Evolutionary conservation across 2,113 vertebrate genomes (phyloP).

Genomic region (Marcusenius ussheri): DNA sequence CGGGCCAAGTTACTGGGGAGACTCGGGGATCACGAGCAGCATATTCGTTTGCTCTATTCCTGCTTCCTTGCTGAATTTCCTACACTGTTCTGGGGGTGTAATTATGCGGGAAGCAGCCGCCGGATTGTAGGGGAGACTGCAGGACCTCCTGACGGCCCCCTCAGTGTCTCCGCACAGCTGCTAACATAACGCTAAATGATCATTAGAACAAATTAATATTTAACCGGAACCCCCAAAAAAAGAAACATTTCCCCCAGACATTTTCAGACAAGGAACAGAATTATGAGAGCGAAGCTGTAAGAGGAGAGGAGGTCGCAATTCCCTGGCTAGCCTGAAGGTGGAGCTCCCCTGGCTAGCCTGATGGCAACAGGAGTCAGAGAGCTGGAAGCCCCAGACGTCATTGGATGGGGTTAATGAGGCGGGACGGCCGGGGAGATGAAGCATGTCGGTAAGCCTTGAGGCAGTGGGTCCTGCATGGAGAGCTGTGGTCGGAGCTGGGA

Average conservation of each 20-base stretch:
- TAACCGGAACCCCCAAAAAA: not conserved
- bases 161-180: not conserved
- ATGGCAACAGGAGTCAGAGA: not conserved
- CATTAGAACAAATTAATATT: constrained; percentile 7
- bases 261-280: not conserved
- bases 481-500: not conserved
- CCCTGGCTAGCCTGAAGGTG: not conserved
- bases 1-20: not conserved
- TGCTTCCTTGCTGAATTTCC: constrained; percentile 9
- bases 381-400: not conserved
- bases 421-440: not conserved
- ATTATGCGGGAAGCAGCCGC: not conserved
- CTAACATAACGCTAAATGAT: not conserved
- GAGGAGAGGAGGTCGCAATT: not conserved
- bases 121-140: not conserved
- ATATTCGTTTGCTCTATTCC: not conserved
- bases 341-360: not conserved
- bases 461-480: not conserved
- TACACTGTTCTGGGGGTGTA: not conserved
- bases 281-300: not conserved
- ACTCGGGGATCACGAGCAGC: not conserved
- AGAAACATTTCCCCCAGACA: not conserved
- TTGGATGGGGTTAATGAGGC: not conserved
- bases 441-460: not conserved
- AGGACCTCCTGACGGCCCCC: not conserved